A percentile compares a stretch with the other conserved stretches of the same genome.
Conservation (phyloP, 2,888 invertebrate genomes). For the Pyralis farinalis region DNA sequence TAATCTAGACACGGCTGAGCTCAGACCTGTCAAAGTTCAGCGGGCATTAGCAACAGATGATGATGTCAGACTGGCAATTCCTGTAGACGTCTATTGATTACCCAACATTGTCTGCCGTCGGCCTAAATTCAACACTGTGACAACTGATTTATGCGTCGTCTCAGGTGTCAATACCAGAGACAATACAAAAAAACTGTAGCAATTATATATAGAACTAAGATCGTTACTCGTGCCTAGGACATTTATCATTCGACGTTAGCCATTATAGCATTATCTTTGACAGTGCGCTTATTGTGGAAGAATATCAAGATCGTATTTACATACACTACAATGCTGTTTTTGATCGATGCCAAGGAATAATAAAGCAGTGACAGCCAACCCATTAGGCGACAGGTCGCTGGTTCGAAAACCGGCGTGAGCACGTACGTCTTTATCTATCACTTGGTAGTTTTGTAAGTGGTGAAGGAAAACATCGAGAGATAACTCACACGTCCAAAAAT, state of each 20-base stretch:
- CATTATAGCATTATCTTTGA: constrained; percentile 47
- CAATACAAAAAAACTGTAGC: constrained; percentile 52
- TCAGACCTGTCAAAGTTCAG: constrained; percentile 47
- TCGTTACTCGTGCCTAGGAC: constrained; percentile 47
- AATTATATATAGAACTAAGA: constrained; percentile 52
- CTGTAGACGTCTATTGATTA: constrained; percentile 59
- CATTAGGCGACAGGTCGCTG: too few relatives aligned
- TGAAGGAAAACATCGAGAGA: too few relatives aligned
- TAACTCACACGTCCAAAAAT: too few relatives aligned
- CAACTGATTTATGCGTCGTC: constrained; percentile 69
- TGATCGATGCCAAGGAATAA: constrained; percentile 32
- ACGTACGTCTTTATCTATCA: too few relatives aligned
- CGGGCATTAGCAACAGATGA: constrained; percentile 40
- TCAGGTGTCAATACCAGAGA: constrained; percentile 67
- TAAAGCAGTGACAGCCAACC: too few relatives aligned
- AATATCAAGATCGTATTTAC: constrained; percentile 32
- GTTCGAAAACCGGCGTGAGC: too few relatives aligned
- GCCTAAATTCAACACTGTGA: constrained; percentile 61
- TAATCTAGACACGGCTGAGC: constrained; percentile 43
- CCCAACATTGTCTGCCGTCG: constrained; percentile 51
- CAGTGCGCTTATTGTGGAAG: constrained; percentile 21
- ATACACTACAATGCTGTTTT: constrained; percentile 32
- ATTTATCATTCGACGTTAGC: constrained; percentile 58
- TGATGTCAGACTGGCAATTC: constrained; percentile 51
- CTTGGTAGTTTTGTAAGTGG: too few relatives aligned